Evolutionary conservation across 2,888 invertebrate genomes (phyloP).

Genomic region (Lomographa bimaculata): DNA sequence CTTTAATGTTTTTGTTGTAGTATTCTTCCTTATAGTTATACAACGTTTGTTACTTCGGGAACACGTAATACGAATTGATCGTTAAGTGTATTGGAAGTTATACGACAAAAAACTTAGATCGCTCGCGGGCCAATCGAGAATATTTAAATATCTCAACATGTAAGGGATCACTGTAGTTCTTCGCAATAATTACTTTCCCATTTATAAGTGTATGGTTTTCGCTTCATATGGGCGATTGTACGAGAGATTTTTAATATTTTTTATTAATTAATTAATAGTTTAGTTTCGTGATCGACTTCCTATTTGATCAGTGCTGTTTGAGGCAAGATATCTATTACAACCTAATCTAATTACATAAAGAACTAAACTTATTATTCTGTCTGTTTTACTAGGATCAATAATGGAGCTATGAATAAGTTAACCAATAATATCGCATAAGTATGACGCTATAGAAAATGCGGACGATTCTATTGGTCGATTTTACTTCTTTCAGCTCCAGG

Average conservation of each 20-base stretch:
- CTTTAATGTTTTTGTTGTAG: slow-evolving; percentile 71
- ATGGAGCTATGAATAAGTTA: no score
- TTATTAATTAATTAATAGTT: slow-evolving; percentile 31
- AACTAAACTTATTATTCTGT: no score
- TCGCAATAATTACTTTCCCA: slow-evolving; percentile 55
- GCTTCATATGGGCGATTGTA: slow-evolving; percentile 45
- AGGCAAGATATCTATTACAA: slow-evolving; percentile 11
- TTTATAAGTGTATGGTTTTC: slow-evolving; percentile 43
- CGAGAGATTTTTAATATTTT: slow-evolving; percentile 33
- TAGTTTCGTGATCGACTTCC: slow-evolving; percentile 36
- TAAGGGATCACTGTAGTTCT: slow-evolving; percentile 75
- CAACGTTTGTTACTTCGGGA: slow-evolving; percentile 55
- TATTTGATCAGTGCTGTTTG: slow-evolving; percentile 14
- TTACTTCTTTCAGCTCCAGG: no score
- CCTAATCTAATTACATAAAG: background rate
- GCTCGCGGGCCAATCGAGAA: slow-evolving; percentile 76
- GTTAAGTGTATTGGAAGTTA: slow-evolving; percentile 52
- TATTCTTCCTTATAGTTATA: slow-evolving; percentile 54
- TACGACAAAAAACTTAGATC: slow-evolving; percentile 56
- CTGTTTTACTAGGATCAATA: no score
- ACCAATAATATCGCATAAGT: no score
- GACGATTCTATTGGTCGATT: no score
- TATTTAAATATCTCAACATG: slow-evolving; percentile 65
- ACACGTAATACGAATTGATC: slow-evolving; percentile 56
- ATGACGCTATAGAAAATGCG: no score